Evolutionary conservation across 2,113 vertebrate species (phyloP).

Genomic region (Zosterops hypoxanthus): DNA sequence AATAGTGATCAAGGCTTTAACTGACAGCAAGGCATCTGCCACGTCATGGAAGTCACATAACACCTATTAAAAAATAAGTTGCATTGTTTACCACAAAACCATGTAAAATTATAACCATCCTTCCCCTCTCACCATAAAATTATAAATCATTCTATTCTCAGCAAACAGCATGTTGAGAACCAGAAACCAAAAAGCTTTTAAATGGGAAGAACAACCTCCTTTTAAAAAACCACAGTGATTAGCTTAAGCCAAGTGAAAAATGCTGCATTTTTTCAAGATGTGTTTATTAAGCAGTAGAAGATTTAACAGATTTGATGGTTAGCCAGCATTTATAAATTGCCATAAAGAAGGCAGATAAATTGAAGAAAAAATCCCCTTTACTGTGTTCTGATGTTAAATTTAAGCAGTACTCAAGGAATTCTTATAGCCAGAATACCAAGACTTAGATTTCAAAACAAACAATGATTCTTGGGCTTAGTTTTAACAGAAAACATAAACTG

Average conservation of each 20-base stretch:
- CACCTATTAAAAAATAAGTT: neutral
- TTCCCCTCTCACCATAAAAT: neutral
- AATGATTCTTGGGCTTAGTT: neutral
- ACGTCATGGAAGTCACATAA: neutral
- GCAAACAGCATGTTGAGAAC: neutral
- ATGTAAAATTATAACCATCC: neutral
- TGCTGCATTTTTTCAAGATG: neutral
- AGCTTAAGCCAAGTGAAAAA: slow-evolving; percentile 27
- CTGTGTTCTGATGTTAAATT: neutral
- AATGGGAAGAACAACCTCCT: neutral
- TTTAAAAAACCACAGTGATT: slow-evolving; percentile 20
- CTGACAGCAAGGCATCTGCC: neutral
- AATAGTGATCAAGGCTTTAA: neutral
- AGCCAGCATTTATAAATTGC: neutral
- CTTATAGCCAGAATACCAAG: neutral
- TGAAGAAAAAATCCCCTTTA: neutral
- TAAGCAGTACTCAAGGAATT: neutral
- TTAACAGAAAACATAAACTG: neutral
- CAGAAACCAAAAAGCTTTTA: slow-evolving; percentile 27
- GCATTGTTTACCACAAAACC: neutral
- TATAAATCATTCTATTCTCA: slow-evolving; percentile 20
- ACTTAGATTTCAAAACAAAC: neutral
- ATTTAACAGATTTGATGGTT: neutral
- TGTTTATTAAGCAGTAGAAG: neutral
- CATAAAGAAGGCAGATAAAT: neutral